Conservation (phyloP, 1,140 invertebrate species). For the Hetaerina americana region DNA sequence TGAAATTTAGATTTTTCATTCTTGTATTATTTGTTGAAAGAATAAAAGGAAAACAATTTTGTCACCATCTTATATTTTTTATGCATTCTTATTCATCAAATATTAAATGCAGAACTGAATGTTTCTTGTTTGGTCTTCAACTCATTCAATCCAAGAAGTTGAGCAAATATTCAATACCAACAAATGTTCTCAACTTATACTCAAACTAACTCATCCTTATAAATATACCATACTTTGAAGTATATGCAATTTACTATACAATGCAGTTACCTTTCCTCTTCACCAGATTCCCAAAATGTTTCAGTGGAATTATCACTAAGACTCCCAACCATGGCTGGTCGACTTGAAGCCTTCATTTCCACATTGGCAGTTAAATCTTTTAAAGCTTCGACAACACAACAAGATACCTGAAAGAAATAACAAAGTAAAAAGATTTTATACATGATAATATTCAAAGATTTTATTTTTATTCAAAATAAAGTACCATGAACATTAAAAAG, state of each 20-base stretch:
- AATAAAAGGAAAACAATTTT: no score
- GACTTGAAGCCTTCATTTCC: constrained; percentile 79
- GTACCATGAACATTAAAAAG: neutral
- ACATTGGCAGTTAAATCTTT: constrained; percentile 59
- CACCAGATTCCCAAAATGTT: constrained; percentile 98
- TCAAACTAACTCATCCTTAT: neutral
- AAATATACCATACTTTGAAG: neutral
- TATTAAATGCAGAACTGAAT: no score
- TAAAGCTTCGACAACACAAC: constrained; percentile 44
- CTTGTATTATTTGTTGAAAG: no score
- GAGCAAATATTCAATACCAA: no score
- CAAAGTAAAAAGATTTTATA: neutral
- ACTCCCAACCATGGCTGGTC: constrained; percentile 84
- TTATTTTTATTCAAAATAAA: neutral
- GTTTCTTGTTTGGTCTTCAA: no score
- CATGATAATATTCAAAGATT: neutral
- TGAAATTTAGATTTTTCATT: no score
- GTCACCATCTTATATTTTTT: no score
- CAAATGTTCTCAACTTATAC: constrained; percentile 11
- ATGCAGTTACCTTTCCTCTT: constrained; percentile 57
- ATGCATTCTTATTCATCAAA: no score
- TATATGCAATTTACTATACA: neutral
- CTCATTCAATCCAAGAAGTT: no score
- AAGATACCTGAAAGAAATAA: constrained; percentile 31
- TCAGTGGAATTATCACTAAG: constrained; percentile 90